These are phyloP conservation scores for Papilio polyxenes DNA, from an alignment of 1,140 invertebrate species.

Conservation along the genomic window DNA sequence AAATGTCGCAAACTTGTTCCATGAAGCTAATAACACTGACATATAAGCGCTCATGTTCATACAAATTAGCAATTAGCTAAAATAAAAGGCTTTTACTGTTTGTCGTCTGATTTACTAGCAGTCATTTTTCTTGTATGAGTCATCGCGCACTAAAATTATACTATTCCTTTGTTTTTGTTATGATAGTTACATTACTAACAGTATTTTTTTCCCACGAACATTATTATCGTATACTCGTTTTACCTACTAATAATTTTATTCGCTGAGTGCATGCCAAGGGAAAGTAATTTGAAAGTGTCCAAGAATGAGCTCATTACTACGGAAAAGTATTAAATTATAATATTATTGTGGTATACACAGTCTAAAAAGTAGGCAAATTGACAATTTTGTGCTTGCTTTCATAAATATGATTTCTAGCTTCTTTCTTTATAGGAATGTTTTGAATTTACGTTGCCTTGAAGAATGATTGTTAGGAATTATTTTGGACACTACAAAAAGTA, in stretches of 20 bases:
- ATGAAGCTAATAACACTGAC: neutral
- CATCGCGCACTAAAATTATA: neutral
- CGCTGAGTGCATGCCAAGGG: neutral
- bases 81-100: neutral
- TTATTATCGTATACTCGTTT: neutral
- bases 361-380: neutral
- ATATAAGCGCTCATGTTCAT: neutral
- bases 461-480: neutral
- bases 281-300: constrained; percentile 20
- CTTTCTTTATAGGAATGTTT: neutral
- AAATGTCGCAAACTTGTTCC: neutral
- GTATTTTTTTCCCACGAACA: neutral
- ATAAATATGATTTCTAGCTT: neutral
- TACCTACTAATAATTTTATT: neutral
- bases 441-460: neutral
- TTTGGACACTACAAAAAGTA: no score
- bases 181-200: neutral
- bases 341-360: neutral
- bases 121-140: neutral
- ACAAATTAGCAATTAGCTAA: neutral
- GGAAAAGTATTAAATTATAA: neutral
- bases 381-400: neutral
- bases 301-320: neutral
- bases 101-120: neutral
- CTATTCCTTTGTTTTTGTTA: neutral